Evolutionary conservation across 2,113 vertebrate species (phyloP), one percentile per base, ranked within the genome.

Genomic region (Nerophis ophidion): DNA sequence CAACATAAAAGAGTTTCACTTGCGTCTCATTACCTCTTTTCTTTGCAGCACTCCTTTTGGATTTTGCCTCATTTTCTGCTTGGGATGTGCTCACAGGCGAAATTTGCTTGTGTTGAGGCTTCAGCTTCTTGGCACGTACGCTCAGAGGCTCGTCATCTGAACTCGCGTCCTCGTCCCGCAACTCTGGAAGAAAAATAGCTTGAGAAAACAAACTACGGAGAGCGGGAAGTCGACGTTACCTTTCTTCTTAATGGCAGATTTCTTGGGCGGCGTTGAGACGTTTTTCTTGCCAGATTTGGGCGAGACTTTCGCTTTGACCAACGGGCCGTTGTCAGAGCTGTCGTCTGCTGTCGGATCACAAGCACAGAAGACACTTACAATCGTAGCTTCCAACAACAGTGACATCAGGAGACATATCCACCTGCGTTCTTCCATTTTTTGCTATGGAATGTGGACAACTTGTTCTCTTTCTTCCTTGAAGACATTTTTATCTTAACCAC

Each of bases 91-190:
- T 0, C 0, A 35, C 17, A 3, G 60, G 9, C 4, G 45, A 0
- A 26, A 52, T 76, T 38, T 33, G 72, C 49, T 42, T 55, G 13
- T 4, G 49, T n/a, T 14, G 47, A 5, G 70, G 8, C 52, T 15
- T 48, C 6, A 10, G 19, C 57, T 60, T 83, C 26, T 77, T 65
- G 7, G 51, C 42, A 4, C 51, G 5, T 57, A 70, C 14, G 19
- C 47, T 81, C 4, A 74, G 19, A 57, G 75, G 72, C 1, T 81
- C 80, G 1, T 83, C 77, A 0, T 81, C 80, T 0, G 68, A 83
- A 17, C 57, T 72, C 0, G 62, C 61, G 0, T 74, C 50, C 0
- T 61, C 62, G 3, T 54, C 45, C 14, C 7, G 5, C 1, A 65
- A 57, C 71, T 76, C 75, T 12, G 48, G 9, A 14, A 45, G 6